Base-by-base conservation (phyloP, 2,113 vertebrate genomes). In the Larimichthys crocea region DNA sequence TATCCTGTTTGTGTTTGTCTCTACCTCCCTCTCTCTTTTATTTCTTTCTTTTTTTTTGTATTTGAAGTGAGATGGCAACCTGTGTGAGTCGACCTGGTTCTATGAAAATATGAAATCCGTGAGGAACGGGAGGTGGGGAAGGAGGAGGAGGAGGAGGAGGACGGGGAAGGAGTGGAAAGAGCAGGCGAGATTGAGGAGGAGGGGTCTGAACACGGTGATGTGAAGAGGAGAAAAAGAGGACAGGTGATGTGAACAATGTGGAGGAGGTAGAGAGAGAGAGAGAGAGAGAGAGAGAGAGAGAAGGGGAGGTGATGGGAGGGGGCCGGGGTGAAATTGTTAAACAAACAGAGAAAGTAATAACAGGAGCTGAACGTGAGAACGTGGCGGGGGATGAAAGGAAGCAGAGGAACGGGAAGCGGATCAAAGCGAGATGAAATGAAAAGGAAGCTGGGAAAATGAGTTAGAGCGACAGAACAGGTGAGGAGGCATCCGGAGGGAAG, bases 311-410 rank as follows among this genome's bases (percentile, higher is more conserved):
- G 76, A 84, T 62, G 4, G 22, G 62, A 10, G n/a, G 1, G 53
- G 53, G 62, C n/a, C 46, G 62, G 22, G 17, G 22, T 9, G 56
- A 71, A 76, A 76, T 52, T 74, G 85, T 82, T 83, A 79, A 88
- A 89, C 82, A 93, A 94, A 92, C 84, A 91, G 65, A 80, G 57
- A 79, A 87, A 87, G 85, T 84, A 90, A 92, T 91, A 91, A 88
- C 76, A 79, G 86, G 69, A 80, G 78, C 40, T 55, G 89, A 88
- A 79, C 16, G 70, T 81, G 52, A 65, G 53, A 88, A 55, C 44
- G 53, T 57, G 17, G 77, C 65, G 74, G 64, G 20, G 63, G 79
- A 86, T 83, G 84, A 89, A 86, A 87, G 82, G 70, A 67, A 76
- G 79, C 19, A 1, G 88, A 93, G 92, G 93, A 93, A 82, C 16